A percentile compares a stretch with the other conserved stretches of the same genome.
phyloP scores from a whole-genome alignment of 2,113 vertebrate genomes.

The Periophthalmodon schlosseri region DNA sequence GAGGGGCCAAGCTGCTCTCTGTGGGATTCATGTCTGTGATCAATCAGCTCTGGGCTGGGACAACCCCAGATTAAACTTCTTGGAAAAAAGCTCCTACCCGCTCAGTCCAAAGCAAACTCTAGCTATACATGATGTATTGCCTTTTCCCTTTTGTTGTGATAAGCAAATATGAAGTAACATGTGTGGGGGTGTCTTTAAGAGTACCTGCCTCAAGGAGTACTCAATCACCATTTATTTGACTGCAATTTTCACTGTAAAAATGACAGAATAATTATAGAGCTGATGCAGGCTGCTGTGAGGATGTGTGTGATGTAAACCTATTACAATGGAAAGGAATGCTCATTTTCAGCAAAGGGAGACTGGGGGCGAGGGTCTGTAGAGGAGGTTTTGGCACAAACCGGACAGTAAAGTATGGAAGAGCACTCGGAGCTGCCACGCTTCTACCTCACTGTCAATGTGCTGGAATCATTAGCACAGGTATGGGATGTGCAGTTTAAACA shows the following conservation, averaged over 20 bases:
- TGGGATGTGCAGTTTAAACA: slow-evolving; percentile 20
- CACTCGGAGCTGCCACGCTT: slow-evolving; percentile 32
- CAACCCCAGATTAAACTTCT: slow-evolving; percentile 61
- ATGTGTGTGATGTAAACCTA: slow-evolving; percentile 31
- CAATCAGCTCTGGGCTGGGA: slow-evolving; percentile 71
- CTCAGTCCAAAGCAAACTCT: slow-evolving; percentile 32
- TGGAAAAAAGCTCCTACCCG: slow-evolving; percentile 58
- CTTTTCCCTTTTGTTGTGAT: slow-evolving; percentile 32
- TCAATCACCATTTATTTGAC: slow-evolving; percentile 19
- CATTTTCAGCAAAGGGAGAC: slow-evolving; percentile 38
- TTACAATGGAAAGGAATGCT: slow-evolving; percentile 42
- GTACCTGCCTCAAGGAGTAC: slow-evolving; percentile 11
- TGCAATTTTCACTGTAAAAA: slow-evolving; percentile 34
- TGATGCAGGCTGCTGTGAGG: slow-evolving; percentile 3
- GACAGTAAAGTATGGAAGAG: slow-evolving; percentile 45
- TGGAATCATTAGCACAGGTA: slow-evolving; percentile 60
- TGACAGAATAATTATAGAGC: slow-evolving; percentile 49
- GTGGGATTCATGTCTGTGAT: slow-evolving; percentile 75
- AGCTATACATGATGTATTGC: slow-evolving; percentile 12
- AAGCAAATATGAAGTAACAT: slow-evolving; percentile 29
- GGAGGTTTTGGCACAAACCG: slow-evolving; percentile 42
- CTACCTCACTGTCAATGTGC: slow-evolving; percentile 57
- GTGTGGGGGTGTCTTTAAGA: slow-evolving; percentile 3
- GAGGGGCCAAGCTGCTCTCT: slow-evolving; percentile 61
- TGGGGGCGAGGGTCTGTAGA: slow-evolving; percentile 39